Base-by-base conservation (phyloP, 2,113 vertebrate species). In the Paramormyrops kingsleyae region DNA sequence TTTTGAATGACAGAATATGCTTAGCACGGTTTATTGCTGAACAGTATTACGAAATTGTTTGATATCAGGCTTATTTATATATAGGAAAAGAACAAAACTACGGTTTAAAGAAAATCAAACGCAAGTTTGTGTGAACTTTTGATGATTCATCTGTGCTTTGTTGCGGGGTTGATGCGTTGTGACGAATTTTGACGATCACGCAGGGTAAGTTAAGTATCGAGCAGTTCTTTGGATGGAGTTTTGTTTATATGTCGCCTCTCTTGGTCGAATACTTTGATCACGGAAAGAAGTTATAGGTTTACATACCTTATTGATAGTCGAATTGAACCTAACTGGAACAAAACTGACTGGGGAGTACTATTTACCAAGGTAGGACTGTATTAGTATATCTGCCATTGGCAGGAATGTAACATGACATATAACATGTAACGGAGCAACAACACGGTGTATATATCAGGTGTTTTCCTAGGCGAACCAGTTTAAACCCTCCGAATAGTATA, bases 151-250 rank as follows among this genome's bases (percentile, higher is more conserved):
- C 39, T 44, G 77, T 21, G 77, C 39, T 42, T 83, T 66, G 62
- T 83, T 2, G 17, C 19, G 6, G 15, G 74, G 31, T 83, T 83
- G 77, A 44, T 39, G 15, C 27, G 62, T 27, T 49, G 42, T 49
- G 10, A 39, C 15, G 19, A 21, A 49, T 85, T 46, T 47, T 47
- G 35, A 42, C 39, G 39, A n/a, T 35, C 6, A 89, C 83, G 42
- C 83, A 87, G 89, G 85, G 89, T 53, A 90, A 87, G 47, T 21
- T 46, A 50, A 3, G 42, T 39, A n/a, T 90, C 59, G 89, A 19
- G 27, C 89, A 90, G 66, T 50, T 42, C 19, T 66, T 83, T 53
- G 6, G 17, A 24, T 12, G 47, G 31, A 27, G 62, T 77, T 90
- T 50, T 89, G 89, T 84, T 89, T 89, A 89, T 83, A n/a, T 80